Conservation (phyloP, 2,797 vertebrate genomes). For the Ibycter americanus region DNA sequence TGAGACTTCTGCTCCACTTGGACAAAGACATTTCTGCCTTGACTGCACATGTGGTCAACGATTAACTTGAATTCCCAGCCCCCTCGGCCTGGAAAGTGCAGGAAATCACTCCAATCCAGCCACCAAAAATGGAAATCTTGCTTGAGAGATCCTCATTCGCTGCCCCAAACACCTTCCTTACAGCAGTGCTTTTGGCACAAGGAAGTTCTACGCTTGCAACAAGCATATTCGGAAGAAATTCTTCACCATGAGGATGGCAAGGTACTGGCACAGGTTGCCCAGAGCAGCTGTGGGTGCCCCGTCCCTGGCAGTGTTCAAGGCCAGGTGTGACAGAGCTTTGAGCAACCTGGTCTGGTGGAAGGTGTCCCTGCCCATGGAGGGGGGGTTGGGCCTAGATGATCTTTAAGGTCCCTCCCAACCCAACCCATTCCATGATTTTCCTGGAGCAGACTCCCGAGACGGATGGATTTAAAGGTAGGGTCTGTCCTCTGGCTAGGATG, state of each 20-base stretch:
- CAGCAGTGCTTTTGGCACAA: accelerated
- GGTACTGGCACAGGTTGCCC: too few species aligned
- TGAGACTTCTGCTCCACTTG: slow-evolving; percentile 20
- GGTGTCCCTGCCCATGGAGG: too few species aligned
- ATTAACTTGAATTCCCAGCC: background rate
- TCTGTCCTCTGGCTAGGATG: accelerated
- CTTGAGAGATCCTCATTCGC: accelerated
- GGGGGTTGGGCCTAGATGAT: too few species aligned
- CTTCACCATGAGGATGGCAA: too few species aligned
- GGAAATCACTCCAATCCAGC: background rate
- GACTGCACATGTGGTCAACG: accelerated
- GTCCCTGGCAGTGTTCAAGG: too few species aligned
- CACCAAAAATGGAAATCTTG: background rate
- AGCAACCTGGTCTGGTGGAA: too few species aligned
- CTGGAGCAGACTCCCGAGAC: accelerated
- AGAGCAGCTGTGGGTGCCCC: too few species aligned
- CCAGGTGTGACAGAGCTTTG: too few species aligned
- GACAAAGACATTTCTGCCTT: background rate
- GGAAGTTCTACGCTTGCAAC: accelerated
- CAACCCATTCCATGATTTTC: too few species aligned
- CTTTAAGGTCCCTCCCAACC: too few species aligned
- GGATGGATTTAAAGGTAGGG: background rate
- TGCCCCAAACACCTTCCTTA: accelerated
- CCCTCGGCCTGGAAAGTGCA: accelerated
- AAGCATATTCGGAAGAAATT: background rate